Conservation (phyloP, 2,113 vertebrate genomes). For the Lepus europaeus region DNA sequence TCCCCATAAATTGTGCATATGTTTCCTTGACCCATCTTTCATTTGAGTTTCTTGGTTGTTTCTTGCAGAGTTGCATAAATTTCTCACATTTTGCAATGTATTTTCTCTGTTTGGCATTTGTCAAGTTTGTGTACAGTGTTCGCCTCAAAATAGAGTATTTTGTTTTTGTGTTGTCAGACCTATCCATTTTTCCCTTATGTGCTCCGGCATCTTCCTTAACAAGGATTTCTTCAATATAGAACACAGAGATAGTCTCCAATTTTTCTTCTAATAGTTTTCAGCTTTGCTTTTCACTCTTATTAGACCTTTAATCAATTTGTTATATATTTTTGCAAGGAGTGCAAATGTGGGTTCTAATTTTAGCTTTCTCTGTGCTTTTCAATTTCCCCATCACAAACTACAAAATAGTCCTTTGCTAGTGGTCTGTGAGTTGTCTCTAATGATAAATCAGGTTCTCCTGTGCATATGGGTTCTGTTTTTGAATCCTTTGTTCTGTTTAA, state of each 20-base stretch:
- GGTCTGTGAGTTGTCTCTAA: neutral
- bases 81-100: constrained; percentile 18
- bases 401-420: neutral
- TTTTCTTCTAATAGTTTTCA: constrained; percentile 19
- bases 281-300: neutral
- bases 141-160: constrained; percentile 50
- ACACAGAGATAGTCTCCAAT: neutral
- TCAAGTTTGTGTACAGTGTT: neutral
- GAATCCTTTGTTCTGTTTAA: neutral
- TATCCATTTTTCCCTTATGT: neutral
- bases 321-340: constrained; percentile 22
- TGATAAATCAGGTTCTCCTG: neutral
- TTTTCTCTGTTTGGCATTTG: constrained; percentile 16
- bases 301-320: neutral
- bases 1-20: neutral
- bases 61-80: constrained; percentile 35
- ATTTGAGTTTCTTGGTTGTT: neutral
- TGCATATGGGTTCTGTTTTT: neutral
- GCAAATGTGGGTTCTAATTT: neutral
- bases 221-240: neutral
- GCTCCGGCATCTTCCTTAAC: neutral
- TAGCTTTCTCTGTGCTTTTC: constrained; percentile 11
- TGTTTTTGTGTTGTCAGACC: constrained; percentile 33
- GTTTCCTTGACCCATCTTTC: constrained; percentile 2
- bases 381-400: neutral